Evolutionary conservation across 2,888 invertebrate genomes (phyloP).

Genomic region (Cheilosia impressa): DNA sequence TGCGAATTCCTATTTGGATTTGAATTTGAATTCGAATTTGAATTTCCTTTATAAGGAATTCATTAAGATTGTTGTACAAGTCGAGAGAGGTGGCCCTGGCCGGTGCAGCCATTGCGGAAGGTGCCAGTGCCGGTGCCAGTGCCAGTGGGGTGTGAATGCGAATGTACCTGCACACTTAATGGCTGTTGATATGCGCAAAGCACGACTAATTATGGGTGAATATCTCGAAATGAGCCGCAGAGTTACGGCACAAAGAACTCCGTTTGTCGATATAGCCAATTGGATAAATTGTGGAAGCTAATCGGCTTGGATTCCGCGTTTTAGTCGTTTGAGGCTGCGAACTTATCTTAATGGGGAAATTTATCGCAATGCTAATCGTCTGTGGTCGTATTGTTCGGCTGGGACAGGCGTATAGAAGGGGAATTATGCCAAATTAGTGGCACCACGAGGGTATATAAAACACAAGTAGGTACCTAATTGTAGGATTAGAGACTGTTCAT

Average conservation of each 20-base stretch:
- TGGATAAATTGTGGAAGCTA: slow-evolving; percentile 22
- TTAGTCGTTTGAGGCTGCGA: slow-evolving; percentile 1
- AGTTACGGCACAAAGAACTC: slow-evolving; percentile 23
- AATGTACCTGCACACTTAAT: slow-evolving; percentile 71
- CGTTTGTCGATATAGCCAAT: slow-evolving; percentile 42
- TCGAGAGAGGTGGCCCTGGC: slow-evolving; percentile 37
- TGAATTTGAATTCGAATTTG: slow-evolving; percentile 67
- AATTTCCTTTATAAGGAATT: slow-evolving; percentile 75
- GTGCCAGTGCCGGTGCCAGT: slow-evolving; percentile 9
- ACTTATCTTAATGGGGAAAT: slow-evolving; percentile 8
- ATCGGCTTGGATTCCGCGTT: slow-evolving; percentile 24
- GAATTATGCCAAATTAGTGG: background rate
- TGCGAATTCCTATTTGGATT: slow-evolving; percentile 66
- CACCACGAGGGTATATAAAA: background rate
- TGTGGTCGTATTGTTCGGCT: background rate
- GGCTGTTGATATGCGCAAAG: slow-evolving; percentile 66
- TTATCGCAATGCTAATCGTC: slow-evolving; percentile 3
- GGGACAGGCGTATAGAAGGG: background rate
- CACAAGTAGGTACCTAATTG: no score
- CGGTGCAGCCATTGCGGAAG: slow-evolving; percentile 1
- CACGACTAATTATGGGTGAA: slow-evolving; percentile 60
- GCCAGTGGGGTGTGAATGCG: slow-evolving; percentile 66
- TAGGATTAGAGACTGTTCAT: no score
- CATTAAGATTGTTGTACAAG: slow-evolving; percentile 74
- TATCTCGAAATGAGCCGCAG: slow-evolving; percentile 27